Percentiles rank a stretch among this genome's conserved stretches.
Conservation (phyloP, 2,797 vertebrate species). For the Channa striata region DNA sequence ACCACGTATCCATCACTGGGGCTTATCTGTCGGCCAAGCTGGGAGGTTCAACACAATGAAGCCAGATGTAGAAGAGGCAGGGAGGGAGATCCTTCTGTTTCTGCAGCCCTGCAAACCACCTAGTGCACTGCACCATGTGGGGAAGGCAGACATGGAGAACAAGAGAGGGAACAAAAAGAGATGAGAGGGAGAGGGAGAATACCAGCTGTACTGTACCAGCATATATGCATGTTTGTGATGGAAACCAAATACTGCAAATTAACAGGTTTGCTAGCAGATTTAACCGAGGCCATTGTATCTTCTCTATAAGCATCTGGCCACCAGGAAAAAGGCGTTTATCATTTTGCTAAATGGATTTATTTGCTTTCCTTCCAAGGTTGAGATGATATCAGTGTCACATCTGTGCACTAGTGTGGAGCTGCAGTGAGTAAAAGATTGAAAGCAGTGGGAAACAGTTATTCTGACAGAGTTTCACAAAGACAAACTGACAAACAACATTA, state of each 20-base stretch:
- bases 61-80: slow-evolving; percentile 65
- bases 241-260: slow-evolving; percentile 5
- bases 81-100: slow-evolving; percentile 4
- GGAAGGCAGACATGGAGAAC: background rate
- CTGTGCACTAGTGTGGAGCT: background rate
- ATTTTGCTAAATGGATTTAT: background rate
- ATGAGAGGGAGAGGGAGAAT: background rate
- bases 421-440: background rate
- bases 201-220: slow-evolving; percentile 28
- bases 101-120: slow-evolving; percentile 33
- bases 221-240: slow-evolving; percentile 15
- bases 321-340: background rate
- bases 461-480: background rate
- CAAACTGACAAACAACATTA: too few species aligned
- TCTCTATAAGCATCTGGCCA: background rate
- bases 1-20: slow-evolving; percentile 71
- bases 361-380: background rate
- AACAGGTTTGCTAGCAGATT: slow-evolving; percentile 1
- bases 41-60: slow-evolving; percentile 57
- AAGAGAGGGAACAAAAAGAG: too few species aligned
- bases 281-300: background rate
- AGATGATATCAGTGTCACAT: background rate
- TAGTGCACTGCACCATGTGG: slow-evolving; percentile 5
- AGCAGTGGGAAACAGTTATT: background rate
- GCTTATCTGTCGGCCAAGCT: slow-evolving; percentile 60